phyloP scores from a whole-genome alignment of 2,113 vertebrate species.

The Tragelaphus scriptus region DNA sequence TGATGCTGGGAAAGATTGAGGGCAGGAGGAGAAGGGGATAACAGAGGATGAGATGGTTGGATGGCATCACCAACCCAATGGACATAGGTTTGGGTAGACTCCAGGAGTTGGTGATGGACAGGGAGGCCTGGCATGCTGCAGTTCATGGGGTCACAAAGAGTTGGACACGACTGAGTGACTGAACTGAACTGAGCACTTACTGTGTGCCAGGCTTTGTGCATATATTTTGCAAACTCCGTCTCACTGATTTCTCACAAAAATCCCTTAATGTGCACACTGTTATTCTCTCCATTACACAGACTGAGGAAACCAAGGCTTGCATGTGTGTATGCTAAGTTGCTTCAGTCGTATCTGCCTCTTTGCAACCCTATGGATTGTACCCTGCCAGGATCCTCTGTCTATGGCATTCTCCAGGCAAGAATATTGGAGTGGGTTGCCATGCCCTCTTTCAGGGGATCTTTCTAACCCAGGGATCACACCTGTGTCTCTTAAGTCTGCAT shows the following conservation, averaged over 20 bases:
- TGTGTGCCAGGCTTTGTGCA: neutral
- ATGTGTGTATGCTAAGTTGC: neutral
- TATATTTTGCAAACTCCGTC: neutral
- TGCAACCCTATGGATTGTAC: neutral
- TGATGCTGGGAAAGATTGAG: neutral
- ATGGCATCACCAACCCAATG: neutral
- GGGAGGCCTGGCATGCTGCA: neutral
- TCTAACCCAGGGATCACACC: neutral
- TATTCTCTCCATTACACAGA: neutral
- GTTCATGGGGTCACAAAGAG: neutral
- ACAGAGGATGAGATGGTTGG: neutral
- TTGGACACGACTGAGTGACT: fast-evolving
- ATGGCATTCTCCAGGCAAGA: neutral
- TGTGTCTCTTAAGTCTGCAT: neutral
- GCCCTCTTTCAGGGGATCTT: neutral
- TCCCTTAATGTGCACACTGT: neutral
- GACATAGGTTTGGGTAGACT: neutral
- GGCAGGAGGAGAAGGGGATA: neutral
- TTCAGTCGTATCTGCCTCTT: neutral
- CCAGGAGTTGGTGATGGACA: neutral
- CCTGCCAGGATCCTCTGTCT: neutral
- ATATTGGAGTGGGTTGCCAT: neutral
- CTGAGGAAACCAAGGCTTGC: neutral
- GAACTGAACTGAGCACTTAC: neutral
- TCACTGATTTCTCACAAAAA: neutral